Base-by-base conservation (phyloP, 2,888 invertebrate species). In the Eupithecia abbreviata region DNA sequence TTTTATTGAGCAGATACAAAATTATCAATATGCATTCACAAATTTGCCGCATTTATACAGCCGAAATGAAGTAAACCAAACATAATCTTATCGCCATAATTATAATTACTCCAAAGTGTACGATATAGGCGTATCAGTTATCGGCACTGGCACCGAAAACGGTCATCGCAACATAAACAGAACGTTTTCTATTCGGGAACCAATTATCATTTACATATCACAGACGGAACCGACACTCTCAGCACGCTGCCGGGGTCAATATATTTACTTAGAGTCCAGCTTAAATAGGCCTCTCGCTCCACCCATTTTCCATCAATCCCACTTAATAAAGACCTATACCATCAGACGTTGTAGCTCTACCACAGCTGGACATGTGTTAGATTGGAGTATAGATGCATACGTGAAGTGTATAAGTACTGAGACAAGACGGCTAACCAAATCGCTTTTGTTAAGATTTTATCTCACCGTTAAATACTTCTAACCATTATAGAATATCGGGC, bases 141-240 rank as follows among this genome's bases (percentile, higher is more conserved):
- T 91, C 90, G 87, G 86, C 90, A 90, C 87, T 90, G 85, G 90
- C 88, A 88, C 88, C 88, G 86, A 88, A 86, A 89, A 88, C 90
- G 88, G 88, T 88, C 88, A 85, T 88, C 86, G 90, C 87, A 90
- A 91, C 91, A 90, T 92, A 91, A 91, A 91, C 90, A 91, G 91
- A 92, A 91, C 90, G 89, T 92, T 92, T 93, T 92, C 91, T 90
- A 92, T 93, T 93, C 91, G 90, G 90, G 92, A 93, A 93, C 93
- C 93, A 94, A 93, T 94, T 93, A 93, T 93, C 93, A 93, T 94
- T 94, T 92, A 93, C 93, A 93, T 94, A 93, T 94, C 93, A 93
- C 90, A 93, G 92, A 92, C 90, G 91, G 90, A 89, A 92, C 93
- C 93, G 94, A 92, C 92, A 90, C 89, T 90, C 89, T 91, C 89